Conservation (phyloP, 2,888 invertebrate species). For the Parnassius glacialis region DNA sequence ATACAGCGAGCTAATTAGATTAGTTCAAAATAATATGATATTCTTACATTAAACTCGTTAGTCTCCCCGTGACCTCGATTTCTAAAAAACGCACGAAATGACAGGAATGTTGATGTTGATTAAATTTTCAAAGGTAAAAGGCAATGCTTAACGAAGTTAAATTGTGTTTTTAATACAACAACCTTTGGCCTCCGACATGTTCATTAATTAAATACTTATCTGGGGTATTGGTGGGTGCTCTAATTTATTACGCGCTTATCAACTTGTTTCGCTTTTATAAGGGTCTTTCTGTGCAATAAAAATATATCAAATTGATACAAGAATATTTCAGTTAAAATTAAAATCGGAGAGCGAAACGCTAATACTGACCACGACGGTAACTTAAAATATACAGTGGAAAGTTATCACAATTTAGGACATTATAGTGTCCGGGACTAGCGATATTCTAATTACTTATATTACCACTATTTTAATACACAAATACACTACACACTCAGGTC, state of each 20-base stretch:
- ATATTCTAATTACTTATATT: no score
- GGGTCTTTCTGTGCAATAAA: conserved; percentile 12
- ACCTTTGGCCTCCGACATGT: conserved; percentile 8
- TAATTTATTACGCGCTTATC: conserved; percentile 13
- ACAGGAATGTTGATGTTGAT: background rate
- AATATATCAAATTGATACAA: background rate
- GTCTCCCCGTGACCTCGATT: no score
- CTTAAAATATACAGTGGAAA: background rate
- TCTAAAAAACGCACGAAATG: no score
- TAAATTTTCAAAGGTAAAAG: background rate
- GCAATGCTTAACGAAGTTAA: background rate
- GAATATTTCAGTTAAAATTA: background rate
- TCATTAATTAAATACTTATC: conserved; percentile 17
- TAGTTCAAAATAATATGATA: background rate
- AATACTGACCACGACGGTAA: background rate
- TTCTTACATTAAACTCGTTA: background rate
- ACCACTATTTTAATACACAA: no score
- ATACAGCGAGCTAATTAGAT: background rate
- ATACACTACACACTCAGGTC: no score
- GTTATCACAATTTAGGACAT: no score
- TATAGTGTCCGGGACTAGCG: no score
- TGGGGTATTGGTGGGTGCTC: conserved; percentile 1
- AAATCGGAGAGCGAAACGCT: background rate
- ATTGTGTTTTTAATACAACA: background rate
- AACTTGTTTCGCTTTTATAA: conserved; percentile 7